Evolutionary conservation across 2,113 vertebrate genomes (phyloP).

Genomic region (Clupea harengus): DNA sequence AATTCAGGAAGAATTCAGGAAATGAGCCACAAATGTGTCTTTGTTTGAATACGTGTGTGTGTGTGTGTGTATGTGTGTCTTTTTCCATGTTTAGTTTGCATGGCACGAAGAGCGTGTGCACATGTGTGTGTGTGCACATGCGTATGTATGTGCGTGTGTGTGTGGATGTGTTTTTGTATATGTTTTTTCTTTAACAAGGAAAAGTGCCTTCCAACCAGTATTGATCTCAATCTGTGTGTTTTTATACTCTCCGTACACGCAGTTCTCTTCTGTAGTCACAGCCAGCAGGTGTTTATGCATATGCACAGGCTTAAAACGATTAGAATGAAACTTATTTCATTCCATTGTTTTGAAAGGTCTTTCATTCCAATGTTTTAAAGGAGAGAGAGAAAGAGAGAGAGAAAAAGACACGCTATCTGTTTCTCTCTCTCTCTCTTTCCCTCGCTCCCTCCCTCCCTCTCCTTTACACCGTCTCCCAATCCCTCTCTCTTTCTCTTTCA

Average conservation of each 20-base stretch:
- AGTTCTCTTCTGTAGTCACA: neutral
- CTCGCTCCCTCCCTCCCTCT: neutral
- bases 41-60: neutral
- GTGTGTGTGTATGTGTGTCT: neutral
- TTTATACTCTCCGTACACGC: neutral
- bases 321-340: neutral
- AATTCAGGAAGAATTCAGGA: too few species aligned
- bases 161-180: neutral
- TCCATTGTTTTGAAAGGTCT: neutral
- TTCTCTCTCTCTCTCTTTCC: neutral
- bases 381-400: neutral
- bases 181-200: neutral
- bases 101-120: neutral
- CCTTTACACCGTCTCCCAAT: neutral
- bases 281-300: neutral
- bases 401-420: neutral
- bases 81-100: too few species aligned
- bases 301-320: neutral
- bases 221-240: too few species aligned
- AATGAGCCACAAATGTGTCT: neutral
- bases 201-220: neutral
- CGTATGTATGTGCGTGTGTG: too few species aligned
- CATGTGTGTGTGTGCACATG: too few species aligned
- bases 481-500: neutral
- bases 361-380: neutral